Evolutionary conservation across 2,797 vertebrate genomes (phyloP), one percentile per base, ranked within the genome.

Genomic region (Aratinga solstitialis): DNA sequence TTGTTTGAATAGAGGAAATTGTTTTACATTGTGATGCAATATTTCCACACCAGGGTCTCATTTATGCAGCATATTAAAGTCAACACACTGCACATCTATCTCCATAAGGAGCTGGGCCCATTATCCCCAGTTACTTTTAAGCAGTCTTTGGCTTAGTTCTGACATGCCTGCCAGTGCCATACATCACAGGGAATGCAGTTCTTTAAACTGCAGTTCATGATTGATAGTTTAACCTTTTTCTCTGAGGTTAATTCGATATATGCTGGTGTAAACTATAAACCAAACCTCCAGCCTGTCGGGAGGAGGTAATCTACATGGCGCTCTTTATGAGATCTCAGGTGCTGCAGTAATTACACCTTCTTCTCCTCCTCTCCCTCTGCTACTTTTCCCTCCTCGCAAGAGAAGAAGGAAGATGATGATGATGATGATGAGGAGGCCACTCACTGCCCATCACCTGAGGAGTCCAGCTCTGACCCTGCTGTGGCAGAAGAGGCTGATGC

Each of bases 171-270:
- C 90, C 72, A 16, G 95, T 84, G 92, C 94, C 96, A 95, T 96
- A 96, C 71, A 97, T 97, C 96, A 96, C 5, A 0, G 84, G 86
- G 93, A 92, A 97, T 92, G 90, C 89, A 95, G 96, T 95, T 92
- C 90, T 91, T 95, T 95, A 96, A 96, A 91, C 95, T 96, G 96
- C 94, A 84, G 54, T 61, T 95, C 59, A 13, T 96, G 96, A 97
- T 97, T 96, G 96, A 97, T 97, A 95, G 96, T 96, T 96, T 96
- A 96, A 96, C 96, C 96, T 96, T 95, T 95, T 96, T 94, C 95
- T 91, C 23, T 5, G 95, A 95, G 96, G 96, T 97, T 96, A 97
- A 97, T 97, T 96, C 73, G 87, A 95, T 96, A 92, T 94, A 86
- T 85, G 94, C 94, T 86, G 94, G 96, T 94, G 96, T 96, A 95